Base-by-base conservation (phyloP, 30 jellyfish, hydroid and myxozoan genomes). In the Mastigias papua region DNA sequence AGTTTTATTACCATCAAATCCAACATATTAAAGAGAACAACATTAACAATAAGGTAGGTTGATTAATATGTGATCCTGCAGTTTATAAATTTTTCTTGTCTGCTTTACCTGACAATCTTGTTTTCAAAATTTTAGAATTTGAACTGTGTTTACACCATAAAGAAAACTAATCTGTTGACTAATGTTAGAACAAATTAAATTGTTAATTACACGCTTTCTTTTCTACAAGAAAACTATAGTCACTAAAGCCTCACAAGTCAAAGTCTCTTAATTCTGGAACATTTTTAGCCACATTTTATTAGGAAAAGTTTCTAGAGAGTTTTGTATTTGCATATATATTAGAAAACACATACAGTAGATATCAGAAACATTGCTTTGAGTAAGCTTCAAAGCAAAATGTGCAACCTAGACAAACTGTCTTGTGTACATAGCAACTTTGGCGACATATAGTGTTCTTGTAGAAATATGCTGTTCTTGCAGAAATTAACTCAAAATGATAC, bases 31-130 rank as follows among this genome's bases (percentile, higher is more conserved):
- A n/a, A n/a, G n/a, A n/a, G 33, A 61, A 61, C 73, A 61, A 61
- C 21, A 61, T 61, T 4, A 61, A 61, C 22, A 61, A 61, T 61
- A 61, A 61, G 8, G 73, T 61, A 6, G 21, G 21, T 61, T 61
- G 5, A 61, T 61, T 61, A 5, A 20, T n/a, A n/a, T n/a, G n/a
- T n/a, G n/a, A n/a, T n/a, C n/a, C n/a, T n/a, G n/a, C n/a, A n/a
- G n/a, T n/a, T n/a, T n/a, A n/a, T n/a, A n/a, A n/a, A n/a, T n/a
- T n/a, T n/a, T n/a, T n/a, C n/a, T n/a, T n/a, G n/a, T 61, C 73
- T 61, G 29, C 73, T 61, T 61, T 26, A 7, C 73, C 73, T 4
- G 73, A 61, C 73, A 61, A 61, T 61, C 73, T 61, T 20, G 73
- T 61, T 61, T 61, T 61, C 33, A 61, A 61, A 61, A 61, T 61